Conservation (phyloP, 1,140 invertebrate genomes). For the Drosophila takahashii region DNA sequence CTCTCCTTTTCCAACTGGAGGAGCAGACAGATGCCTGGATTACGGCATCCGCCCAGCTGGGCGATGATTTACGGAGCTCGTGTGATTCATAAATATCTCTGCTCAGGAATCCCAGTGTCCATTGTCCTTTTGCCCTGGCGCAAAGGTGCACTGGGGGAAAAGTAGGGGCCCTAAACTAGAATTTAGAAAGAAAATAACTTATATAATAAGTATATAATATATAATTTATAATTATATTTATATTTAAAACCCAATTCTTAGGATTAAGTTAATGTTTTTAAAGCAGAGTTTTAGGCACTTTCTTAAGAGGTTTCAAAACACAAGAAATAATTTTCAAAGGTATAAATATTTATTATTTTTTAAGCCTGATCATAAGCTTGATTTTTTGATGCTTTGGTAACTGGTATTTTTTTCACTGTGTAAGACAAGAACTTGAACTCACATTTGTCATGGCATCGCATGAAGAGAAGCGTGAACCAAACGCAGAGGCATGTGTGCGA, state of each 20-base stretch:
- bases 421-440: slow-evolving; percentile 6
- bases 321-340: background rate
- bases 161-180: background rate
- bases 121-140: background rate
- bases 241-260: too few relatives aligned
- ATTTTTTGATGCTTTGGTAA: background rate
- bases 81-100: slow-evolving; percentile 80
- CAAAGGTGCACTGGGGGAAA: slow-evolving; percentile 15
- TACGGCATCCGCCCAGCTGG: slow-evolving; percentile 3
- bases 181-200: too few relatives aligned
- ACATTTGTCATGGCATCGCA: slow-evolving; percentile 29
- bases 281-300: background rate
- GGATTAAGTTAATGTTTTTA: too few relatives aligned
- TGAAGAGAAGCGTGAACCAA: slow-evolving; percentile 1
- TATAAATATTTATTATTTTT: background rate
- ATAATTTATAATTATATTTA: too few relatives aligned
- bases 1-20: slow-evolving; percentile 13
- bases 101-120: slow-evolving; percentile 25
- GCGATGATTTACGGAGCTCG: slow-evolving; percentile 63
- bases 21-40: slow-evolving; percentile 8
- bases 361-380: too few relatives aligned
- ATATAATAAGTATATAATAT: too few relatives aligned
- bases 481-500: slow-evolving; percentile 11
- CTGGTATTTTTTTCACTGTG: background rate
- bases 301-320: background rate